phyloP scores from a whole-genome alignment of 2,888 invertebrate genomes.

The Lucinisca nassula region DNA sequence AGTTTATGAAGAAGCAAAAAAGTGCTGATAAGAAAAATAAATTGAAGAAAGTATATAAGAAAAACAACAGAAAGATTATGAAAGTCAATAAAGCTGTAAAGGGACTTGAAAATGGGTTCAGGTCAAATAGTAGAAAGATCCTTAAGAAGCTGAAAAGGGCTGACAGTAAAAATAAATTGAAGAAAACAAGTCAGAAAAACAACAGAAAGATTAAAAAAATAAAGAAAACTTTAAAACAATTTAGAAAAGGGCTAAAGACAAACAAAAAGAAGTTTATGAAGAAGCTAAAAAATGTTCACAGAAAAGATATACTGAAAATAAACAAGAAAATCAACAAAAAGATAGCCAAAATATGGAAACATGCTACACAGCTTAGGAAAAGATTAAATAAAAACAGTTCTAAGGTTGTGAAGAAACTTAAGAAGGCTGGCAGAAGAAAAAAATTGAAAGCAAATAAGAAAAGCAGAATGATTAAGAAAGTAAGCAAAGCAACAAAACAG shows the following conservation, averaged over 20 bases:
- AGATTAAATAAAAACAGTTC: not conserved
- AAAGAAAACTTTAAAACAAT: not conserved
- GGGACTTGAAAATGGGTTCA: not conserved
- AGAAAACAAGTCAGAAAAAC: not conserved
- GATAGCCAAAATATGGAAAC: not conserved
- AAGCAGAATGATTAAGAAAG: not conserved
- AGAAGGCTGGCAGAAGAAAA: not conserved
- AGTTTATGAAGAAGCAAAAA: too few species aligned
- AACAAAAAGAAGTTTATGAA: not conserved
- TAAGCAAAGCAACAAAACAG: not conserved
- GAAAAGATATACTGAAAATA: not conserved
- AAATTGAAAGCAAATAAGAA: not conserved
- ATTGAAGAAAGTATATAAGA: too few species aligned
- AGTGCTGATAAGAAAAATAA: too few species aligned
- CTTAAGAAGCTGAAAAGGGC: not conserved
- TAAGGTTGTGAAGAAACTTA: slow-evolving; percentile 10
- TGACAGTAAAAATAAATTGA: not conserved
- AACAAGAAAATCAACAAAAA: not conserved
- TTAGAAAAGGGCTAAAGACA: not conserved
- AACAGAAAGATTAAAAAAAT: not conserved
- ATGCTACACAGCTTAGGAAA: not conserved
- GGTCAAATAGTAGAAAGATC: not conserved
- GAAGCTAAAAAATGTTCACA: not conserved
- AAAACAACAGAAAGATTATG: not conserved
- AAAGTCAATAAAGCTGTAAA: not conserved